These are phyloP conservation scores for Nasonia oneida DNA, from an alignment of 2,888 invertebrate species.

Conservation along the genomic window DNA sequence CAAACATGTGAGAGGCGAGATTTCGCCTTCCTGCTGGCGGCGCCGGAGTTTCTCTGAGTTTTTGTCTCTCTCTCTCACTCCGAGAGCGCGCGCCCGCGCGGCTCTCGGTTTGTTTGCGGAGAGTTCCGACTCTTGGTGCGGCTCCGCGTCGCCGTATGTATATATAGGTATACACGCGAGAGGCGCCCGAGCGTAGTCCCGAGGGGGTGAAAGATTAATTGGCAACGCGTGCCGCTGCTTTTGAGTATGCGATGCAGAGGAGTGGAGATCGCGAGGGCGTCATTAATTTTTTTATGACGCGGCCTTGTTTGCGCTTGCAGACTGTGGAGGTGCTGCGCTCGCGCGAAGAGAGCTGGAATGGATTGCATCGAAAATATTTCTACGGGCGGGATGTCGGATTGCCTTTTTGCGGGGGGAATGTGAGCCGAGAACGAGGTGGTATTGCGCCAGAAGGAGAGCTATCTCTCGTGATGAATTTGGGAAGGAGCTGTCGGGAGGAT, in stretches of 20 bases:
- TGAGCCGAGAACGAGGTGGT: too few relatives aligned
- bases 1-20: slow-evolving; percentile 33
- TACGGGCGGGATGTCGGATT: too few relatives aligned
- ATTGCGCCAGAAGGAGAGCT: too few relatives aligned
- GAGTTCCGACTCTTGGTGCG: not conserved
- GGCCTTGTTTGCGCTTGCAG: not conserved
- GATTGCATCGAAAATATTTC: too few relatives aligned
- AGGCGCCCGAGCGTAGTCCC: not conserved
- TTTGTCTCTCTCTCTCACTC: too few relatives aligned
- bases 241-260: not conserved
- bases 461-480: too few relatives aligned
- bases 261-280: not conserved
- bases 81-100: too few relatives aligned
- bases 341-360: not conserved
- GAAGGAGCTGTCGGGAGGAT: too few relatives aligned
- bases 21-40: slow-evolving; percentile 10
- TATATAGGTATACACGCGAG: not conserved
- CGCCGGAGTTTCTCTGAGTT: too few relatives aligned
- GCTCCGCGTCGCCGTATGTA: not conserved
- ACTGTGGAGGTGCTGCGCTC: not conserved
- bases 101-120: slow-evolving; percentile 5
- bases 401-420: too few relatives aligned
- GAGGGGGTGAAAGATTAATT: slow-evolving; percentile 16
- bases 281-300: not conserved
- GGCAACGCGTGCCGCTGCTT: slow-evolving; percentile 7